These are phyloP conservation scores for Whitmania pigra DNA, from an alignment of 1,140 invertebrate genomes.

Conservation along the genomic window DNA sequence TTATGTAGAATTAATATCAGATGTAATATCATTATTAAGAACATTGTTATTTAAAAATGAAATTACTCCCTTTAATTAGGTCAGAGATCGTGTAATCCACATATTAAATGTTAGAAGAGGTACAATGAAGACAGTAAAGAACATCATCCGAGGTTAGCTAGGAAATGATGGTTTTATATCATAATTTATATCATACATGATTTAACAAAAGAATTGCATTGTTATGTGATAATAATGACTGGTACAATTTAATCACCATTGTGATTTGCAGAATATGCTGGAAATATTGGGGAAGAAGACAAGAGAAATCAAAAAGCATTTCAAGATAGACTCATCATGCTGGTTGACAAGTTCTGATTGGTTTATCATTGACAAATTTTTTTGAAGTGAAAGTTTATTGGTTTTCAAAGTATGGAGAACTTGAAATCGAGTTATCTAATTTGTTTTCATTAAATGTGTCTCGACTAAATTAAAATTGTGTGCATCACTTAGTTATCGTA, in stretches of 20 bases:
- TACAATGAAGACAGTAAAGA: slow-evolving; percentile 81
- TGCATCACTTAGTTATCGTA: too few species aligned
- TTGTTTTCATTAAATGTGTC: too few species aligned
- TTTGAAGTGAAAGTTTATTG: too few species aligned
- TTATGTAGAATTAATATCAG: not conserved
- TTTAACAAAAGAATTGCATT: not conserved
- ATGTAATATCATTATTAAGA: not conserved
- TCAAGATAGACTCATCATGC: slow-evolving; percentile 75
- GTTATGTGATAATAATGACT: not conserved
- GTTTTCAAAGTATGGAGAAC: too few species aligned
- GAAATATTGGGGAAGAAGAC: slow-evolving; percentile 78
- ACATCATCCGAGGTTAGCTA: slow-evolving; percentile 71
- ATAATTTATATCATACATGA: not conserved
- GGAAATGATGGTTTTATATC: not conserved
- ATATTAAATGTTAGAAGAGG: slow-evolving; percentile 76
- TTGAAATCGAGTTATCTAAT: too few species aligned
- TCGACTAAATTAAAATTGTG: too few species aligned
- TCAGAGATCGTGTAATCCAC: slow-evolving; percentile 72
- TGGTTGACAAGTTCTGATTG: slow-evolving; percentile 81
- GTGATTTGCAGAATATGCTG: slow-evolving; percentile 67
- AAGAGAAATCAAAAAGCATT: slow-evolving; percentile 73
- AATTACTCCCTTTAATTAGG: slow-evolving; percentile 27
- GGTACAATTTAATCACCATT: not conserved
- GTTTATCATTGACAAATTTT: too few species aligned
- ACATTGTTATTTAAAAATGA: not conserved